Conservation (phyloP, 2,888 invertebrate species). For the Leucozona laternaria region DNA sequence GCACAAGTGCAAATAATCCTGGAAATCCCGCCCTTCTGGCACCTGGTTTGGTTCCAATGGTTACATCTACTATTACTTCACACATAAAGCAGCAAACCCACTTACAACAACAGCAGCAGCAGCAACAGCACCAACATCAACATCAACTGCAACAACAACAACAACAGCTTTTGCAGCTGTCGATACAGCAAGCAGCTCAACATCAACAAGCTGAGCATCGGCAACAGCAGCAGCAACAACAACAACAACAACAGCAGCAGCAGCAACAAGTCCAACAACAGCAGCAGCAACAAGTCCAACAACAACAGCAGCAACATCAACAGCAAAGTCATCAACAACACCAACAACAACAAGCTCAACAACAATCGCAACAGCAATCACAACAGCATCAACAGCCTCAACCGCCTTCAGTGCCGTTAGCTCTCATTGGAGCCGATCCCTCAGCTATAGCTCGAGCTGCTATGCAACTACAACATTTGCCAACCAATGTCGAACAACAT, state of each 20-base stretch:
- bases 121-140: conserved; percentile 80
- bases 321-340: conserved; percentile 77
- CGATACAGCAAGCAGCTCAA: conserved; percentile 80
- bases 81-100: conserved; percentile 80
- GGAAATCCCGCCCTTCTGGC: conserved; percentile 80
- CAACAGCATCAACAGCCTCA: conserved; percentile 80
- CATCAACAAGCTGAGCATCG: conserved; percentile 78
- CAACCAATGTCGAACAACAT: conserved; percentile 83
- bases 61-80: conserved; percentile 83
- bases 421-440: conserved; percentile 82
- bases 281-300: conserved; percentile 75
- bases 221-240: conserved; percentile 66
- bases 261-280: conserved; percentile 77
- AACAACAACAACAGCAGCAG: conserved; percentile 78
- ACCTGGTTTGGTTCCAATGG: conserved; percentile 82
- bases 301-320: conserved; percentile 77
- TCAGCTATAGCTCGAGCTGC: conserved; percentile 82
- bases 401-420: conserved; percentile 82
- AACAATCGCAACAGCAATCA: conserved; percentile 78
- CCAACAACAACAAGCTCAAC: conserved; percentile 77
- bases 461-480: conserved; percentile 83
- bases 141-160: conserved; percentile 79
- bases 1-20: conserved; percentile 77
- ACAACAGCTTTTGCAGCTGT: conserved; percentile 79
- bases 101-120: conserved; percentile 78